A percentile compares a stretch with the other conserved stretches of the same genome.
Evolutionary conservation across 2,113 vertebrate genomes (phyloP).

Genomic region (Larimichthys crocea): DNA sequence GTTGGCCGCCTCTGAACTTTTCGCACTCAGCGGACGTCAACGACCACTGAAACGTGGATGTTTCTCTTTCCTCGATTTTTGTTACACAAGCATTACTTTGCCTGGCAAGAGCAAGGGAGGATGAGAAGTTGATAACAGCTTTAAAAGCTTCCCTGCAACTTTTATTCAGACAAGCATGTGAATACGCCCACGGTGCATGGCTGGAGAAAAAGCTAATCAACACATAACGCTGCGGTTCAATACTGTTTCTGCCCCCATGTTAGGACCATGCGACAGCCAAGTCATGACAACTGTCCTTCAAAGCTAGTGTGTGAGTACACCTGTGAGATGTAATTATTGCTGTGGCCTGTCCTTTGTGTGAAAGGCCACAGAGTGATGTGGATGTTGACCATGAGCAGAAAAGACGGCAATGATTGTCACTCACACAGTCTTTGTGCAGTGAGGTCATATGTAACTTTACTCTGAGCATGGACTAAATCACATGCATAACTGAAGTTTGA

Average conservation of each 20-base stretch:
- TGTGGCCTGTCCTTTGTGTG: not conserved
- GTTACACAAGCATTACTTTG: not conserved
- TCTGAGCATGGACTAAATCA: not conserved
- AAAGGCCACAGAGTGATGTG: no score
- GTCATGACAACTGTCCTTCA: not conserved
- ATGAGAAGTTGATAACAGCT: constrained; percentile 29
- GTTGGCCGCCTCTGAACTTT: constrained; percentile 52
- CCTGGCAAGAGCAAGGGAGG: constrained; percentile 17
- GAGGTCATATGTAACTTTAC: not conserved
- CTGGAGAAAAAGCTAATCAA: not conserved
- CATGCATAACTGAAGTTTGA: not conserved
- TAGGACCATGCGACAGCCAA: no score
- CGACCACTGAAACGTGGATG: constrained; percentile 15
- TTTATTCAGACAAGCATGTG: constrained; percentile 25
- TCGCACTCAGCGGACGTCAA: constrained; percentile 38
- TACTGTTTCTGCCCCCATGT: not conserved
- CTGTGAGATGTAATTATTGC: not conserved
- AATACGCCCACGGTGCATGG: not conserved
- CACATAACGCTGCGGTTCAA: not conserved
- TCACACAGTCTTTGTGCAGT: not conserved
- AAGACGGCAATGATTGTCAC: not conserved
- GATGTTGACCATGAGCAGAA: not conserved
- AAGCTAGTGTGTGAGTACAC: not conserved
- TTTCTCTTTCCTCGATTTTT: constrained; percentile 25
- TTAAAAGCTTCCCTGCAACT: constrained; percentile 18